Base-by-base conservation (phyloP, 2,888 invertebrate species). In the Anthoptus insignis region DNA sequence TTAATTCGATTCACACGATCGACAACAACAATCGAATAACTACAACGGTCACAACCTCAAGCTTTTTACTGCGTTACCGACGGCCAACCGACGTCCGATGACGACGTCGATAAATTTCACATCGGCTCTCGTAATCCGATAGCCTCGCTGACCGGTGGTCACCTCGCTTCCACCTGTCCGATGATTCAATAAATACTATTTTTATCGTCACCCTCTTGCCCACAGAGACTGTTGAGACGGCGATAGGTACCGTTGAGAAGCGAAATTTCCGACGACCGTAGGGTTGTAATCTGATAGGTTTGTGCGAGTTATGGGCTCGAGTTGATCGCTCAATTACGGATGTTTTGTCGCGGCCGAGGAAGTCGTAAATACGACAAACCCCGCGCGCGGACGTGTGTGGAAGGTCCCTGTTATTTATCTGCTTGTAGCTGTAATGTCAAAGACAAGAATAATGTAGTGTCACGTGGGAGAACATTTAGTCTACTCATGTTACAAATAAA, bases 241-340 rank as follows among this genome's bases (percentile, higher is more conserved):
- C 27, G 27, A 27, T 27, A 27, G 67, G 64, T 73, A 66, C 68
- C 69, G 74, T 72, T 78, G 76, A 77, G 73, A 78, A 79, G 79
- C 73, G 77, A 73, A 80, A 74, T 71, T 76, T 73, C 75, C 78
- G 75, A 52, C 37, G 52, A 32, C 34, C 72, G 81, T 82, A 83
- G 84, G 86, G 84, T 82, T 84, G 86, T 78, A 91, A 91, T 81
- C 81, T 76, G 91, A 91, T 90, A 90, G 84, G 82, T 81, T 81
- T 75, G 75, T 79, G 84, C 83, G 77, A 88, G 83, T 85, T 86
- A 88, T 86, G 80, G 84, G 76, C 74, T 75, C 74, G 77, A 73
- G 76, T 82, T 90, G 91, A 92, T 87, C 84, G 84, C 90, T 92
- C 91, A 89, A 92, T 92, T 89, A 89, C 82, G 70, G 79, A 81